Evolutionary conservation across 2,113 vertebrate genomes (phyloP).

Genomic region (Pangasianodon hypophthalmus): DNA sequence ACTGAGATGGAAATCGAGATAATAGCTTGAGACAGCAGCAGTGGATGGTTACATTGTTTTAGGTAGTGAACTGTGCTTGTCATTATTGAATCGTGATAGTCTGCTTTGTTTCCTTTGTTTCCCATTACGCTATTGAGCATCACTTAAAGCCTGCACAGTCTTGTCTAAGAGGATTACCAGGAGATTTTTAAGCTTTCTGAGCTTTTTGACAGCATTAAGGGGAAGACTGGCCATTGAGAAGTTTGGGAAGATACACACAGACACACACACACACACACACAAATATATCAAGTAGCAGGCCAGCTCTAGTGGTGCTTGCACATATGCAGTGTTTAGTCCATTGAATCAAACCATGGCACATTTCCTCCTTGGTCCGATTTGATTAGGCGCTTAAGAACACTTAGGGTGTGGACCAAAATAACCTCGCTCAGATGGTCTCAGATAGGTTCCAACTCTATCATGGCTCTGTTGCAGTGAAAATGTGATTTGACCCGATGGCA

Average conservation of each 20-base stretch:
- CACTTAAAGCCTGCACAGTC: not conserved
- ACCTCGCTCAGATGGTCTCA: not conserved
- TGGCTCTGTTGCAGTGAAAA: not conserved
- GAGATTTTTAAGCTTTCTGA: not conserved
- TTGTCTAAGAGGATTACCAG: not conserved
- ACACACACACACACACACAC: not conserved
- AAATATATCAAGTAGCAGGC: not conserved
- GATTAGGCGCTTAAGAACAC: not conserved
- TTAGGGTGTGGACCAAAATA: not conserved
- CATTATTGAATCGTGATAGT: not conserved
- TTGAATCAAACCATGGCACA: not conserved
- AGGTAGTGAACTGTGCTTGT: not conserved
- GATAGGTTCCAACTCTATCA: not conserved
- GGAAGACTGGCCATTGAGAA: not conserved
- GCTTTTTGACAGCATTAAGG: not conserved
- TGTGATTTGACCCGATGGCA: not conserved
- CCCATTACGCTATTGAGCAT: not conserved
- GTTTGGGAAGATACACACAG: not conserved
- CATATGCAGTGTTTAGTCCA: not conserved
- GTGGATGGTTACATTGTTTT: not conserved
- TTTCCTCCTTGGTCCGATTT: not conserved
- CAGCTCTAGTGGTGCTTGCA: not conserved
- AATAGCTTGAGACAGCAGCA: not conserved
- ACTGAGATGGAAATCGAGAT: constrained; percentile 9
- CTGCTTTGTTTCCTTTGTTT: not conserved